A percentile compares a stretch with the other conserved stretches of the same genome.
Evolutionary conservation across 1,140 invertebrate species (phyloP).

Genomic region (Brachionus rubens): DNA sequence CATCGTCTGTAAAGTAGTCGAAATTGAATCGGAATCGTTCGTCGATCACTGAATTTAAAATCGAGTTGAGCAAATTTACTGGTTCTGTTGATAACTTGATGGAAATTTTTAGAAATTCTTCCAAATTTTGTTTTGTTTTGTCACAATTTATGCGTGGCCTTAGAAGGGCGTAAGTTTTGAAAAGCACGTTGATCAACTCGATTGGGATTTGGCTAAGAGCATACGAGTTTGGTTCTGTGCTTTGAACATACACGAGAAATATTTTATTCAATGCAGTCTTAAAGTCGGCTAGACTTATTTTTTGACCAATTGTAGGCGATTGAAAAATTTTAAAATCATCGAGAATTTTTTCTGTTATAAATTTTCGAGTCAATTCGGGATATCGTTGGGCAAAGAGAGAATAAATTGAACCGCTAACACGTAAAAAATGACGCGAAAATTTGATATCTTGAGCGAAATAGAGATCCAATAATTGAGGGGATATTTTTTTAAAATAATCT

Average conservation of each 20-base stretch:
- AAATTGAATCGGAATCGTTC: background rate
- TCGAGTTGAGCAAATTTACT: background rate
- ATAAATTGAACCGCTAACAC: constrained; percentile 45
- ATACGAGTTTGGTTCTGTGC: background rate
- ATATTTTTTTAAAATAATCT: constrained; percentile 61
- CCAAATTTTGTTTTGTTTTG: background rate
- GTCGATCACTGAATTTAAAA: background rate
- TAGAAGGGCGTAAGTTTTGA: background rate
- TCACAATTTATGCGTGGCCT: background rate
- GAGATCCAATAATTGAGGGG: constrained; percentile 51
- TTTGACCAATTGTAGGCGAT: too few relatives aligned
- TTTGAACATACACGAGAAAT: background rate
- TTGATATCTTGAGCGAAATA: constrained; percentile 2
- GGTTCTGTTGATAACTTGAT: background rate
- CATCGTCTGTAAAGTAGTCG: background rate
- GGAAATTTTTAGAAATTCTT: constrained; percentile 9
- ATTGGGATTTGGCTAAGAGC: constrained; percentile 21
- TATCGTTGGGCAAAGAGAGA: constrained; percentile 22
- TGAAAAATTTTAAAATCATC: too few relatives aligned
- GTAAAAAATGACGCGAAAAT: constrained; percentile 48
- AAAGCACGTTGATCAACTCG: background rate
- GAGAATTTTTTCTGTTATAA: constrained; percentile 49
- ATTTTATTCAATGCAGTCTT: background rate
- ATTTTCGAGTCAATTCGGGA: constrained; percentile 47
- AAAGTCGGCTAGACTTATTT: too few relatives aligned